A percentile compares a stretch with the other conserved stretches of the same genome.
phyloP scores from a whole-genome alignment of 1,140 invertebrate species.

The Cherax destructor region DNA sequence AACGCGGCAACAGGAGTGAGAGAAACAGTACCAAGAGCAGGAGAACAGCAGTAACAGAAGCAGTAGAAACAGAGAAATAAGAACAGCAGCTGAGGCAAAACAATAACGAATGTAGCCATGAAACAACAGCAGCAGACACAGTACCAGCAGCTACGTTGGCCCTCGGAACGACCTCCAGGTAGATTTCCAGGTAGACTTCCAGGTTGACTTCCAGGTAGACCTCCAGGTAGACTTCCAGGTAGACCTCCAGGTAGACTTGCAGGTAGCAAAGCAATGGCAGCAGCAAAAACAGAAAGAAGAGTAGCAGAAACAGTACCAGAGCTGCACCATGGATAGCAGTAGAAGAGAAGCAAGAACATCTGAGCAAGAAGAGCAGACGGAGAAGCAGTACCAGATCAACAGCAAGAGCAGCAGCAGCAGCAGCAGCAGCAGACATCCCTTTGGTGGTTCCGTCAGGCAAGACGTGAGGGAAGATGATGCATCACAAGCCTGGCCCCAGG shows the following conservation, averaged over 20 bases:
- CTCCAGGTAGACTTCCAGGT: too few relatives aligned
- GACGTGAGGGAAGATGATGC: conserved; percentile 1
- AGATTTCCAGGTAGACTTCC: too few relatives aligned
- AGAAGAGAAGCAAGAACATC: background rate
- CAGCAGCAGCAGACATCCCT: too few relatives aligned
- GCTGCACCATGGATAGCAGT: too few relatives aligned
- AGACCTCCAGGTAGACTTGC: too few relatives aligned
- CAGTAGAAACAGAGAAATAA: background rate
- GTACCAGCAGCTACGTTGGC: background rate
- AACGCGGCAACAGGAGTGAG: too few relatives aligned
- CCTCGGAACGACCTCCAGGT: too few relatives aligned
- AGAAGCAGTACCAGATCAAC: background rate
- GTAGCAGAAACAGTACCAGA: too few relatives aligned
- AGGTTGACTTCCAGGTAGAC: too few relatives aligned
- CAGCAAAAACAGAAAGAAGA: background rate
- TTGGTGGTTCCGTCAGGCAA: background rate
- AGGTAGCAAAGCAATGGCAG: background rate
- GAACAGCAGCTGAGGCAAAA: too few relatives aligned
- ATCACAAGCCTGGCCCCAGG: background rate
- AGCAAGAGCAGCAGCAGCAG: background rate
- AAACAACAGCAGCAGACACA: background rate
- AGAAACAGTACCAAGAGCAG: too few relatives aligned
- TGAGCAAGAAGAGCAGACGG: background rate
- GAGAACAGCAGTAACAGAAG: background rate
- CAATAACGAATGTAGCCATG: too few relatives aligned